Evolutionary conservation across 2,113 vertebrate species (phyloP).

Genomic region (Hypanus sabinus): DNA sequence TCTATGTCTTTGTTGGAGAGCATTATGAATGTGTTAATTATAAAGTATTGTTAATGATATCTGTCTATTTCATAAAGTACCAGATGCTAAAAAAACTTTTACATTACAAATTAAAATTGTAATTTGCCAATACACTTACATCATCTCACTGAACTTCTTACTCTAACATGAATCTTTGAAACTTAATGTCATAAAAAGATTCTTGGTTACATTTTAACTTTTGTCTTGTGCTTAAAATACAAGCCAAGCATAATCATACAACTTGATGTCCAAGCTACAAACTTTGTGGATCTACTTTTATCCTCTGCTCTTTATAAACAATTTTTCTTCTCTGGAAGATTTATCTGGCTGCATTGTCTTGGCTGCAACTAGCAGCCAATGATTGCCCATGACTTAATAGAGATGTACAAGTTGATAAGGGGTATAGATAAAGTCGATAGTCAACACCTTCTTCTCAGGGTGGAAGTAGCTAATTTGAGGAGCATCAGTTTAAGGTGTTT

Average conservation of each 20-base stretch:
- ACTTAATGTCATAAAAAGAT: background rate
- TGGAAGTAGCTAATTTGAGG: no score
- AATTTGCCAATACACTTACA: background rate
- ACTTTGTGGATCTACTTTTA: background rate
- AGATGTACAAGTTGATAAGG: no score
- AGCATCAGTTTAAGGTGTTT: no score
- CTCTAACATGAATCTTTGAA: background rate
- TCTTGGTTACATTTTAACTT: background rate
- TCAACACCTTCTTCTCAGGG: no score
- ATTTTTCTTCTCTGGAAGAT: background rate
- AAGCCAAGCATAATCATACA: background rate
- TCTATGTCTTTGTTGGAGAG: background rate
- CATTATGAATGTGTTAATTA: background rate
- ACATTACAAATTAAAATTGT: background rate
- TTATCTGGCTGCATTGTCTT: background rate
- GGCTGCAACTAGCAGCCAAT: background rate
- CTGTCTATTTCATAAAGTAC: background rate
- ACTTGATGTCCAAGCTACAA: background rate
- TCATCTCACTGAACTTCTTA: background rate
- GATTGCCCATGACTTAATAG: no score
- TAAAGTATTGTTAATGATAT: background rate
- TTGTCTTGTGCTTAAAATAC: background rate
- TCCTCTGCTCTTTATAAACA: background rate
- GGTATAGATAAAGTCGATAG: no score
- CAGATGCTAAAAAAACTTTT: background rate